Conservation (phyloP, 2,797 vertebrate genomes). For the Cryptoprocta ferox region DNA sequence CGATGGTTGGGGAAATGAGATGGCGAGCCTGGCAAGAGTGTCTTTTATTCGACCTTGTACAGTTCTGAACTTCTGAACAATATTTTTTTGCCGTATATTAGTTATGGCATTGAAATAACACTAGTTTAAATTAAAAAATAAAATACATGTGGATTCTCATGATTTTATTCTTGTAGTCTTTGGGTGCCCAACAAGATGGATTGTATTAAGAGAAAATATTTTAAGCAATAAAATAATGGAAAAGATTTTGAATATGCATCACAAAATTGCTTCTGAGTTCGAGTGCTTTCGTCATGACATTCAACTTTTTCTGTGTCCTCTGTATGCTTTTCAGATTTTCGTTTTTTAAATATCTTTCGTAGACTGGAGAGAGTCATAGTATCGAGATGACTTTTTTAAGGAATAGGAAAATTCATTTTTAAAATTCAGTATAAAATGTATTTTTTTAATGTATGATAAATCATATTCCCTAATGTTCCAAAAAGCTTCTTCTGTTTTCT, state of each 20-base stretch:
- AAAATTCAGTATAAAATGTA: conserved; percentile 6
- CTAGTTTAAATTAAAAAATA: not conserved
- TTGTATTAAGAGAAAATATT: conserved; percentile 47
- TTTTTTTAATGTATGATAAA: conserved; percentile 10
- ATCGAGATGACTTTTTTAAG: conserved; percentile 3
- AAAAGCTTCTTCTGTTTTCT: conserved; percentile 35
- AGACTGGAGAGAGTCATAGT: not conserved
- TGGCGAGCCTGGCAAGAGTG: not conserved
- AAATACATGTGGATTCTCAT: not conserved
- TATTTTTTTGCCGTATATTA: not conserved
- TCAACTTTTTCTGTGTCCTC: not conserved
- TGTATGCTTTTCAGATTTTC: conserved; percentile 29
- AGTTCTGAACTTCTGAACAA: not conserved
- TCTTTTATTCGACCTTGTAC: not conserved
- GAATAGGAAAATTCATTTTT: conserved; percentile 21
- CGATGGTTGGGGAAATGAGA: not conserved
- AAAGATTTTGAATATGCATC: conserved; percentile 40
- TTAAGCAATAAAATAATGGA: not conserved
- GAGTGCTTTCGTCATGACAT: conserved; percentile 15
- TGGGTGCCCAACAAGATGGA: not conserved
- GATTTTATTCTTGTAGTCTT: conserved; percentile 34
- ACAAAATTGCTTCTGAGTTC: conserved; percentile 19
- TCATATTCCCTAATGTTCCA: not conserved
- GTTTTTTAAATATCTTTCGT: conserved; percentile 29
- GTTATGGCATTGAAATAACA: not conserved